These are phyloP conservation scores for Rotaria macrura DNA, from an alignment of 2,888 invertebrate species.

Conservation along the genomic window DNA sequence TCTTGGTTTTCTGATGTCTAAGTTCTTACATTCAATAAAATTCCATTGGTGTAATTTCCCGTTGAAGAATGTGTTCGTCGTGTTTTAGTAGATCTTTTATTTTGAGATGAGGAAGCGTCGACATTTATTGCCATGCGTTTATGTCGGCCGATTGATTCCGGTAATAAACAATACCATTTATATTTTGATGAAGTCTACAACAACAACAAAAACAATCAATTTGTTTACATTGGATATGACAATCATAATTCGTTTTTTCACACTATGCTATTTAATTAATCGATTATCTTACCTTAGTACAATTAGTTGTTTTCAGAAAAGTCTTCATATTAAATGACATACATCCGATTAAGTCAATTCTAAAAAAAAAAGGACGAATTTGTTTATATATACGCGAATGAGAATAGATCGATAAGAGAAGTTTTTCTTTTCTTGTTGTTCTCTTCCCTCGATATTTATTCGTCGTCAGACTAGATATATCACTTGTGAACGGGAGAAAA, in stretches of 20 bases:
- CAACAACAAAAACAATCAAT: background rate
- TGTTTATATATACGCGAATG: background rate
- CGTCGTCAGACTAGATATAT: background rate
- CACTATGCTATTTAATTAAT: background rate
- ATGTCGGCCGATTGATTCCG: background rate
- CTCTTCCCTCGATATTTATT: background rate
- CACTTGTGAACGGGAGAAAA: background rate
- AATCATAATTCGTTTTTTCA: background rate
- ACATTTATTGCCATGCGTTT: background rate
- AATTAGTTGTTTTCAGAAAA: background rate
- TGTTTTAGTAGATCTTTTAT: background rate
- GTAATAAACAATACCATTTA: constrained; percentile 4
- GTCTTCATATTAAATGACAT: constrained; percentile 16
- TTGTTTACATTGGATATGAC: background rate
- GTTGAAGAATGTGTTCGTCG: background rate
- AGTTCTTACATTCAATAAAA: background rate
- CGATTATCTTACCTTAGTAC: background rate
- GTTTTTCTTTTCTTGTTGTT: background rate
- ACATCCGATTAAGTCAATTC: background rate
- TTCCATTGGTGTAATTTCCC: background rate
- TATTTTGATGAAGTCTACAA: background rate
- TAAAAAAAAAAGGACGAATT: background rate
- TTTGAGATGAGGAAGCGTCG: background rate
- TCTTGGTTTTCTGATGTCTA: too few species aligned
- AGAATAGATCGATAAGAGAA: background rate